Evolutionary conservation across 1,140 invertebrate species (phyloP), one percentile per base, ranked within the genome.

Genomic region (Nylanderia fulva): DNA sequence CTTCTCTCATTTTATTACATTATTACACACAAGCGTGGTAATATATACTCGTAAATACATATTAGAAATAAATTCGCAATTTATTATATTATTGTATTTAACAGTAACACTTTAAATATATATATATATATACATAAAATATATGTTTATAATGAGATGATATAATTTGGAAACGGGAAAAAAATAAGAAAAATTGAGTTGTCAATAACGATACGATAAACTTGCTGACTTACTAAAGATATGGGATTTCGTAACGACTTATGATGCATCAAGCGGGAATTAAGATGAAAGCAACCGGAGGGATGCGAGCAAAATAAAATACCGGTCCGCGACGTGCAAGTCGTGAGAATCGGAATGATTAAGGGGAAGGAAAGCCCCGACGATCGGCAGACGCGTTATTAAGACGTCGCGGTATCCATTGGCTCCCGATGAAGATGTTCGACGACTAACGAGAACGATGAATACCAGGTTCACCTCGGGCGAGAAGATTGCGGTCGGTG

Each of bases 361-460:
- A 82, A 82, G 77, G 77, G 77, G 77, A 82, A 82, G 77, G 77
- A 82, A 82, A 82, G 77, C 66, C 61, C 76, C 52, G 66, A 64
- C 77, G 77, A 82, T 71, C 77, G 77, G 87, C 86, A 84, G 63
- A 9, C 58, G 75, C 68, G 84, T 88, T 88, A 88, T 88, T 85
- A 84, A 88, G 87, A 88, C 86, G 79, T 88, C 87, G 77, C 36
- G 77, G 60, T 42, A 76, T 68, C 66, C 86, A 88, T 88, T 72
- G 87, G 85, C 83, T 88, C 54, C 18, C 60, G 87, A 89, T 88
- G 88, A 89, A 88, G 88, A 89, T 86, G 88, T 89, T 85, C 77
- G 87, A 69, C 68, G 77, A 85, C 80, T 89, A 89, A 89, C 87
- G 88, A 89, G 88, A 88, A 79, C 84, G 86, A 88, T 86, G 87